Base-by-base conservation (phyloP, 2,888 invertebrate species). In the Xylota sylvarum region DNA sequence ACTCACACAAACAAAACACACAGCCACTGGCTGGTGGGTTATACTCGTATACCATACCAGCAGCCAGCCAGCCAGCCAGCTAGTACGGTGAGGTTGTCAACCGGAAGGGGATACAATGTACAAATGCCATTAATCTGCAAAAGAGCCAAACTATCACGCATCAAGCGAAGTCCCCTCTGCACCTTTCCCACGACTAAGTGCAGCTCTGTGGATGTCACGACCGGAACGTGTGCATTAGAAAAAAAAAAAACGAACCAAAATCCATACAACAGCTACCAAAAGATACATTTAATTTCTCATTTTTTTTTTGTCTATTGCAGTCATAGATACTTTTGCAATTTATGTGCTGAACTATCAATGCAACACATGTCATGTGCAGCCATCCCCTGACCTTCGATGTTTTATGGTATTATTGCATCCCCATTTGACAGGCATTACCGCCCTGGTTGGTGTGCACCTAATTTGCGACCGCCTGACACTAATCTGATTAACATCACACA, bases 401-500 rank as follows among this genome's bases (percentile, higher is more conserved):
- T 48, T 56, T 67, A 67, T 83, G 56, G 62, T 72, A 56, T 73
- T 78, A 84, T 84, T 81, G 81, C 70, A 70, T 58, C 48, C 65
- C 62, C 56, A 77, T 67, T 83, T 78, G 81, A 82, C 81, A 69
- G 56, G 65, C 65, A 32, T 72, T 72, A 72, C 40, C 32, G 70
- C 50, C 55, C 27, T 32, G 37, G 37, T 10, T 60, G 40, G 30
- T 77, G 85, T 77, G 77, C 82, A 86, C 67, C 86, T 82, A 86
- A 86, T 82, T 86, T 86, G 86, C 77, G 73, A 73, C 62, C 83
- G 83, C 70, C 89, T 91, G 92, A 91, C 92, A 91, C 90, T 91
- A 91, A 91, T 91, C 91, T 90, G 91, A 91, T 91, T 91, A 91
- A 91, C 91, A 91, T 91, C 91, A 92, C 90, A 87, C 74, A 88